Percentiles rank a stretch among this genome's conserved stretches.
Evolutionary conservation across 2,797 vertebrate genomes (phyloP).

Genomic region (Cyclura pinguis): DNA sequence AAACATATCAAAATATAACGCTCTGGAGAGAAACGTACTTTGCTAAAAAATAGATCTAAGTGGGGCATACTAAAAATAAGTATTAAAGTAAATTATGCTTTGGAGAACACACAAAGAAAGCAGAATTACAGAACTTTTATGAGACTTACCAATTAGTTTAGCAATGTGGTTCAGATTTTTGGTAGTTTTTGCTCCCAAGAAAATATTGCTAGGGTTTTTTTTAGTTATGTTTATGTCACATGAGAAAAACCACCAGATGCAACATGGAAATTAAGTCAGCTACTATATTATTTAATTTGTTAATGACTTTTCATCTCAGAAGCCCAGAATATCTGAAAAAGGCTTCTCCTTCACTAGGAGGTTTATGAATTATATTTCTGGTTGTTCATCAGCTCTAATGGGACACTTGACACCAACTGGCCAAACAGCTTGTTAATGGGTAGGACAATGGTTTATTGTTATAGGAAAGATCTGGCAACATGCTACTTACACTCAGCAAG

Average conservation of each 20-base stretch:
- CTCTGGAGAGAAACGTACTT: not conserved
- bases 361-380: not conserved
- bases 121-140: not conserved
- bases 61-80: not conserved
- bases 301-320: not conserved
- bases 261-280: not conserved
- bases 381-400: not conserved
- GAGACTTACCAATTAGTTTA: not conserved
- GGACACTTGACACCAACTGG: not conserved
- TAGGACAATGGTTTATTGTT: not conserved
- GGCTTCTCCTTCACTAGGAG: not conserved
- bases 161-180: not conserved
- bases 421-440: not conserved
- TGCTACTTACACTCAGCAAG: not conserved
- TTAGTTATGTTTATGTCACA: conserved; percentile 16
- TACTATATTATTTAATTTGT: not conserved
- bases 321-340: not conserved
- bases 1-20: not conserved
- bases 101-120: not conserved
- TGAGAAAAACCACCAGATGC: fast-evolving
- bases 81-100: not conserved
- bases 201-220: not conserved
- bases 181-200: not conserved
- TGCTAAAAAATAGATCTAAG: not conserved
- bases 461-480: not conserved